These are phyloP conservation scores for Xylocampa areola DNA, from an alignment of 2,888 invertebrate genomes.

Conservation along the genomic window DNA sequence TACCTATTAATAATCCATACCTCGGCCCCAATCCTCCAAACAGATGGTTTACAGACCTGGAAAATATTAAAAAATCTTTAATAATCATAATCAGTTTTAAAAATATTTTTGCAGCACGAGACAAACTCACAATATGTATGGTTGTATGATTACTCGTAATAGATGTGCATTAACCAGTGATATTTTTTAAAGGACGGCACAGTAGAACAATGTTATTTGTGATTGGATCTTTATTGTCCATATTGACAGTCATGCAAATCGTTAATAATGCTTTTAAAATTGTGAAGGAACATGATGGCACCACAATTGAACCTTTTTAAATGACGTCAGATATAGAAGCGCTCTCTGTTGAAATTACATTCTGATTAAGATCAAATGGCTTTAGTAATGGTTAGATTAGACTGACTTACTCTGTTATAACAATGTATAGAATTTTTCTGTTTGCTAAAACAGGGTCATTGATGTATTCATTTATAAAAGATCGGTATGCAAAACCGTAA, in stretches of 20 bases:
- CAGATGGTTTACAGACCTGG: conserved; percentile 84
- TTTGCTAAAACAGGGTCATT: background rate
- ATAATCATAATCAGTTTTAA: conserved; percentile 24
- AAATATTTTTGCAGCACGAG: conserved; percentile 21
- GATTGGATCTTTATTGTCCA: conserved; percentile 9
- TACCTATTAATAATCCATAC: conserved; percentile 62
- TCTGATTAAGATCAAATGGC: background rate
- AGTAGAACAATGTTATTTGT: conserved; percentile 18
- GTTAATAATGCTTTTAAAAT: background rate
- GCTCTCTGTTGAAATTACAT: background rate
- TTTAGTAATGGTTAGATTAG: background rate
- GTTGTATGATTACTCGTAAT: conserved; percentile 18
- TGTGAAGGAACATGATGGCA: conserved; percentile 1
- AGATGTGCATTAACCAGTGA: conserved; percentile 46
- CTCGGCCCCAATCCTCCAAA: conserved; percentile 71
- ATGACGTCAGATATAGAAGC: too few relatives aligned
- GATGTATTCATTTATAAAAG: conserved; percentile 3
- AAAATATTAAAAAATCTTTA: conserved; percentile 65
- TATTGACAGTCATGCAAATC: conserved; percentile 44
- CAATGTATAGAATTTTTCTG: too few relatives aligned
- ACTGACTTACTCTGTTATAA: too few relatives aligned
- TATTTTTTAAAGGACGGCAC: conserved; percentile 35
- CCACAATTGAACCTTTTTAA: too few relatives aligned
- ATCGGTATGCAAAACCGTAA: conserved; percentile 3
- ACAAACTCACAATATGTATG: conserved; percentile 48